Evolutionary conservation across 2,113 vertebrate genomes (phyloP).

Genomic region (Pluvialis apricaria): DNA sequence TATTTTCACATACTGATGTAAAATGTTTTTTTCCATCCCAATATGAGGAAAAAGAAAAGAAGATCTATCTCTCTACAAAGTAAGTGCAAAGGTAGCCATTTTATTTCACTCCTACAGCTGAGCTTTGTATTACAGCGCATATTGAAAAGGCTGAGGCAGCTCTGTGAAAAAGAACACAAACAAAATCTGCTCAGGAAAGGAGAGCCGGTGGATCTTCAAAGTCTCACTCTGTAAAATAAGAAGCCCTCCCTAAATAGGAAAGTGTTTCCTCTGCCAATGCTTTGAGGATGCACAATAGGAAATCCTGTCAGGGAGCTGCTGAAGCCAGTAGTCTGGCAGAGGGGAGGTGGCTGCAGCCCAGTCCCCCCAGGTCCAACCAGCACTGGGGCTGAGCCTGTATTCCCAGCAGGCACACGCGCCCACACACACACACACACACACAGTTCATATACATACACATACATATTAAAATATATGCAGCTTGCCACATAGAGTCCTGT

Average conservation of each 20-base stretch:
- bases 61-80: background rate
- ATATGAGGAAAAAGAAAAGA: background rate
- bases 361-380: background rate
- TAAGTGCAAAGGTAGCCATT: background rate
- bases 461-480: fast-evolving
- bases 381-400: background rate
- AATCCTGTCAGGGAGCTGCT: fast-evolving
- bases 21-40: background rate
- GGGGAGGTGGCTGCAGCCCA: background rate
- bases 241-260: fast-evolving
- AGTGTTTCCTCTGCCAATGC: background rate
- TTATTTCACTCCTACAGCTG: background rate
- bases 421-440: fast-evolving
- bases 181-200: background rate
- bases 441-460: fast-evolving
- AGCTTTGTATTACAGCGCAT: background rate
- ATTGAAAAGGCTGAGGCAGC: background rate
- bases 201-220: background rate
- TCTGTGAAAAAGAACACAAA: background rate
- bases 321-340: background rate
- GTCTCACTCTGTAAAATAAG: background rate
- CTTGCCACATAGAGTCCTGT: background rate
- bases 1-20: background rate
- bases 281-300: background rate
- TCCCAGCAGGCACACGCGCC: background rate